Evolutionary conservation across 2,113 vertebrate genomes (phyloP).

Genomic region (Cebidichthys violaceus): DNA sequence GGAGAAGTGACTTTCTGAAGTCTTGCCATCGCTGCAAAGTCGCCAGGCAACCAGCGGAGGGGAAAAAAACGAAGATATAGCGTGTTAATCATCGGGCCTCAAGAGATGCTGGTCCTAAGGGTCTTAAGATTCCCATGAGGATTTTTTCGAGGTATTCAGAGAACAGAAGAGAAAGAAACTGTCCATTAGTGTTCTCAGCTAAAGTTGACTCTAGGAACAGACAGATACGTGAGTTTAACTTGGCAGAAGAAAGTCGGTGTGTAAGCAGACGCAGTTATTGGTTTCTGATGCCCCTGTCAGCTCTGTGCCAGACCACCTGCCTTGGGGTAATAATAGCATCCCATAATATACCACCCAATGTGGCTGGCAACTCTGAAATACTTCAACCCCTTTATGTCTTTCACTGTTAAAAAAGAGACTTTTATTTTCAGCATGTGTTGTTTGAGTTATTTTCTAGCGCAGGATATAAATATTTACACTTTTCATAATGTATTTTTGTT

Average conservation of each 20-base stretch:
- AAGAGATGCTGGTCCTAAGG: background rate
- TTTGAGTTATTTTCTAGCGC: background rate
- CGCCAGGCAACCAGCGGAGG: background rate
- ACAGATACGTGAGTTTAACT: slow-evolving; percentile 83
- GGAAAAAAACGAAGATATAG: background rate
- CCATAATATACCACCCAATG: slow-evolving; percentile 58
- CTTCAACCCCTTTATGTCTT: background rate
- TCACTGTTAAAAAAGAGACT: slow-evolving; percentile 8
- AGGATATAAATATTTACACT: background rate
- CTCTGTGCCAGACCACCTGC: slow-evolving; percentile 87
- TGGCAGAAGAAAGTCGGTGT: slow-evolving; percentile 80
- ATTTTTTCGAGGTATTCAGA: background rate
- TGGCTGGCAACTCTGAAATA: slow-evolving; percentile 38
- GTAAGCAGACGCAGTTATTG: slow-evolving; percentile 85
- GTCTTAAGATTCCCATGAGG: background rate
- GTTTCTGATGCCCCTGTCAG: slow-evolving; percentile 86
- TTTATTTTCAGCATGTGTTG: slow-evolving; percentile 27
- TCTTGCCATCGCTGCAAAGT: background rate
- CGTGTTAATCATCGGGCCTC: background rate
- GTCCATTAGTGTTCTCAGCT: slow-evolving; percentile 26
- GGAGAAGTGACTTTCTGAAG: background rate
- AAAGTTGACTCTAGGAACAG: slow-evolving; percentile 36
- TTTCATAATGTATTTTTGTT: background rate
- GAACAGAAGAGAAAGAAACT: background rate
- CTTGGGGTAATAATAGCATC: slow-evolving; percentile 61